Percentiles rank a stretch among this genome's conserved stretches.
Conservation (phyloP, 1,140 invertebrate genomes). For the Aleiodes sp. region DNA sequence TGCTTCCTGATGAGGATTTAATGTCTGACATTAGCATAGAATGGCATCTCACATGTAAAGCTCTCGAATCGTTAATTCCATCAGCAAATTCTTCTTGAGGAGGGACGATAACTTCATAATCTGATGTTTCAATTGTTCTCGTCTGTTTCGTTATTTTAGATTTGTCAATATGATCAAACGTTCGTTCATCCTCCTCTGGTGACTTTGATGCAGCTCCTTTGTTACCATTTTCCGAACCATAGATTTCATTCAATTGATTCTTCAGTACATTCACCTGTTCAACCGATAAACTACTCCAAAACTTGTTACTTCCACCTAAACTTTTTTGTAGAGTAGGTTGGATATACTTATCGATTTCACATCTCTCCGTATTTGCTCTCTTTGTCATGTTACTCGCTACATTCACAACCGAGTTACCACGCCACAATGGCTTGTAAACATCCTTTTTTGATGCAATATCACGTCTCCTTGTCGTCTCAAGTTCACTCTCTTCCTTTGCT, state of each 20-base stretch:
- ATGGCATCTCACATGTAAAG: conserved; percentile 76
- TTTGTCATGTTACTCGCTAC: conserved; percentile 74
- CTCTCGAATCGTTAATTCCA: conserved; percentile 52
- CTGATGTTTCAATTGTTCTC: conserved; percentile 37
- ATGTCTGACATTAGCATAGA: conserved; percentile 64
- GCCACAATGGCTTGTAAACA: conserved; percentile 82
- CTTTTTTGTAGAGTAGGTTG: conserved; percentile 59
- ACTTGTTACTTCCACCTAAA: conserved; percentile 75
- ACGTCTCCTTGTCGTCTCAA: conserved; percentile 56
- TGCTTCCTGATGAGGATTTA: neutral
- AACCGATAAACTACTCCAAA: conserved; percentile 85
- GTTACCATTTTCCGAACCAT: conserved; percentile 69
- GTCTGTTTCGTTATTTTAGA: neutral
- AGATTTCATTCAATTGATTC: conserved; percentile 84
- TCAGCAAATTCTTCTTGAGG: conserved; percentile 48
- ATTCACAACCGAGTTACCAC: conserved; percentile 81
- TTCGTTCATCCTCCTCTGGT: conserved; percentile 1
- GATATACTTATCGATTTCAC: conserved; percentile 43
- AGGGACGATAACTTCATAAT: conserved; percentile 73
- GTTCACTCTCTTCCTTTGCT: conserved; percentile 61
- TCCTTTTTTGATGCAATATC: conserved; percentile 71
- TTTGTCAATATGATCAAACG: neutral
- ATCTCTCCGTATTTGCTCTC: conserved; percentile 50
- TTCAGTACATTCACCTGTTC: conserved; percentile 86
- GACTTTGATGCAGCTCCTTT: conserved; percentile 36